These are phyloP conservation scores for Synchiropus splendidus DNA, from an alignment of 2,113 vertebrate genomes.

Conservation along the genomic window DNA sequence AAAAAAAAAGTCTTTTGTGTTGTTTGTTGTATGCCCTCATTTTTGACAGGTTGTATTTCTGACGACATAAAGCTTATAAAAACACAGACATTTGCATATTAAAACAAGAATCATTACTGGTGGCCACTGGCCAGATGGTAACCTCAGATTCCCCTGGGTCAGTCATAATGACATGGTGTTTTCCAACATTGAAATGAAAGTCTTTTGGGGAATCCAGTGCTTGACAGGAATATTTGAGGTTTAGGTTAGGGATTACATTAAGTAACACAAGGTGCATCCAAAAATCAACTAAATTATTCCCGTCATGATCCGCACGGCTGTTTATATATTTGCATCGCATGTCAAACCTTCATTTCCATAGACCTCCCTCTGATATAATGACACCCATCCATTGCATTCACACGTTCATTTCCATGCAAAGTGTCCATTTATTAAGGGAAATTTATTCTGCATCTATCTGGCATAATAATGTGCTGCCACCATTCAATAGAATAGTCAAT, in stretches of 20 bases:
- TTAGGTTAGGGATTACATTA: conserved; percentile 36
- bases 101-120: conserved; percentile 56
- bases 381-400: conserved; percentile 57
- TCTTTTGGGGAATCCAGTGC: conserved; percentile 16
- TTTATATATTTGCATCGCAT: conserved; percentile 56
- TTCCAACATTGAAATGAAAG: conserved; percentile 32
- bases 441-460: conserved; percentile 58
- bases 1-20: no score
- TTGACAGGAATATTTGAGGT: conserved; percentile 25
- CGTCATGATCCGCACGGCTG: conserved; percentile 45
- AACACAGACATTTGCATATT: conserved; percentile 58
- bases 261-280: conserved; percentile 23
- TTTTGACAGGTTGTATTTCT: conserved; percentile 32
- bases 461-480: conserved; percentile 46
- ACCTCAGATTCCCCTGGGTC: conserved; percentile 61
- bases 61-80: conserved; percentile 47
- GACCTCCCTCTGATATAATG: conserved; percentile 59
- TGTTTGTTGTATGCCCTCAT: neutral
- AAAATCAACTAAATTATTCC: conserved; percentile 55
- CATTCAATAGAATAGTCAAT: conserved; percentile 56
- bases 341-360: conserved; percentile 63
- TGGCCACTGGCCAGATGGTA: conserved; percentile 62
- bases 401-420: conserved; percentile 66
- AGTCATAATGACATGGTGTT: conserved; percentile 48
- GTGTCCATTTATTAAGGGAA: conserved; percentile 60